Conservation (phyloP, 2,113 vertebrate genomes). For the Alces alces region DNA sequence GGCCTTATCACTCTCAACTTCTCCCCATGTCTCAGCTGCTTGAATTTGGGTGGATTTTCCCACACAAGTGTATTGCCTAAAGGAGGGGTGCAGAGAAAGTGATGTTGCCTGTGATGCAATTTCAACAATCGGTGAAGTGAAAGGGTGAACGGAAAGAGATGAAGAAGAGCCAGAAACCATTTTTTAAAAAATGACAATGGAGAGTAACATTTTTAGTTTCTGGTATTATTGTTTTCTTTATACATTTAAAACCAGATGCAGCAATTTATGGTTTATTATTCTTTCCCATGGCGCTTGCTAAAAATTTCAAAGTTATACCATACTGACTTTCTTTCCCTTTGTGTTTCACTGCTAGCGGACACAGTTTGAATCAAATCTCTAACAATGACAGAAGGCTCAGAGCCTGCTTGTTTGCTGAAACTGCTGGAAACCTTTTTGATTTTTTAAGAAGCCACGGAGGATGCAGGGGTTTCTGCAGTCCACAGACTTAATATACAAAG, state of each 20-base stretch:
- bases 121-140: conserved; percentile 28
- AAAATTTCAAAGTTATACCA: conserved; percentile 64
- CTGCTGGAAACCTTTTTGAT: conserved; percentile 68
- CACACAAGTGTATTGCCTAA: background rate
- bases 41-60: background rate
- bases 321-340: conserved; percentile 47
- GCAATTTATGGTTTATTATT: conserved; percentile 67
- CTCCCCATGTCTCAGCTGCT: background rate
- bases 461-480: conserved; percentile 7
- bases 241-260: conserved; percentile 64
- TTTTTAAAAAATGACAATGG: conserved; percentile 47
- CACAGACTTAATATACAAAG: conserved; percentile 33
- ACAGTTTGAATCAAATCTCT: conserved; percentile 69
- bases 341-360: conserved; percentile 52
- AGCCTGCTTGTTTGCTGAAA: conserved; percentile 64
- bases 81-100: background rate
- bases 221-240: conserved; percentile 58
- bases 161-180: background rate
- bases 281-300: conserved; percentile 55
- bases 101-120: background rate
- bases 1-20: background rate
- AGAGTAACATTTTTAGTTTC: conserved; percentile 37
- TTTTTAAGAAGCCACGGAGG: conserved; percentile 48
- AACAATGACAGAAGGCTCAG: conserved; percentile 64
- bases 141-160: background rate